Evolutionary conservation across 2,113 vertebrate genomes (phyloP).

Genomic region (Gambusia holbrooki): DNA sequence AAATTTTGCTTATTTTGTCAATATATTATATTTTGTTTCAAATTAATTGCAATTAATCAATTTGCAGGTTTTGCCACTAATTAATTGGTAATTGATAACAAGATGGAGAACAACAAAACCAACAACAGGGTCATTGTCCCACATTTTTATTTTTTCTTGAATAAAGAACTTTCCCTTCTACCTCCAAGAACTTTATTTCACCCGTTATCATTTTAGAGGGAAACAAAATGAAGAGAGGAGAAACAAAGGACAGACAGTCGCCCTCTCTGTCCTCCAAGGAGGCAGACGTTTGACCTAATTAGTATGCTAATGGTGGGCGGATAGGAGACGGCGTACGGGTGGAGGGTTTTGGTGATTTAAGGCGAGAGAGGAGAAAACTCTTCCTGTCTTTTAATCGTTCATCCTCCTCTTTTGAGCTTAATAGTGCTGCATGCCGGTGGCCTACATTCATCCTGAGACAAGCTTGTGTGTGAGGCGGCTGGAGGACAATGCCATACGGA

Average conservation of each 20-base stretch:
- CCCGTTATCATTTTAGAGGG: constrained; percentile 47
- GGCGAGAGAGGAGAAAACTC: constrained; percentile 24
- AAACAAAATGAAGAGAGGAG: constrained; percentile 42
- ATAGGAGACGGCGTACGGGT: constrained; percentile 25
- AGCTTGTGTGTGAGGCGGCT: constrained; percentile 49
- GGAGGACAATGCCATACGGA: constrained; percentile 26
- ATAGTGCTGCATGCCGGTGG: constrained; percentile 31
- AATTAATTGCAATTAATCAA: no score
- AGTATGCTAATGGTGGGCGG: constrained; percentile 63
- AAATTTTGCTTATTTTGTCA: no score
- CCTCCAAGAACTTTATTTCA: constrained; percentile 42
- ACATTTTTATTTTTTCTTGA: background rate
- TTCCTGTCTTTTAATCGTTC: constrained; percentile 36
- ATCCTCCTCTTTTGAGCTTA: constrained; percentile 35
- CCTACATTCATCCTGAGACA: constrained; percentile 61
- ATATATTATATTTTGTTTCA: no score
- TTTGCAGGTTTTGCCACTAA: no score
- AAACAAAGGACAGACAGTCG: constrained; percentile 67
- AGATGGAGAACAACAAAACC: background rate
- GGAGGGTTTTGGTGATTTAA: constrained; percentile 49
- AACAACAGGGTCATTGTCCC: constrained; percentile 1
- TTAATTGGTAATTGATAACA: no score
- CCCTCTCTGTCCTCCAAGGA: constrained; percentile 63
- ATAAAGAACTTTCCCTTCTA: constrained; percentile 36
- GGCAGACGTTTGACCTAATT: constrained; percentile 75